Conservation (phyloP, 1,140 invertebrate species). For the Drosophila kepulauana region DNA sequence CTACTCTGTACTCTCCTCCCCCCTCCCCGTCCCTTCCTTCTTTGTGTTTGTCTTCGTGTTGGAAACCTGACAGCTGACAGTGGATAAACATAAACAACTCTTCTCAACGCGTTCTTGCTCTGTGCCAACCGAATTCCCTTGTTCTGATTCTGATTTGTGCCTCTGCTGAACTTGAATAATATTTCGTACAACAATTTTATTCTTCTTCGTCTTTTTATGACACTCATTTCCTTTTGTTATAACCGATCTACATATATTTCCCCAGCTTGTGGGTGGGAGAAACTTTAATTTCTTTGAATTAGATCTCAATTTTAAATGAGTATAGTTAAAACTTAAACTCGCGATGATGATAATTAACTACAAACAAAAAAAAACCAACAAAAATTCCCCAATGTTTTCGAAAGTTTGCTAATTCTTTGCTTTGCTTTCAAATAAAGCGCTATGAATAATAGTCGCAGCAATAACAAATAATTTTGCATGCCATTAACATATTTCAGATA, state of each 20-base stretch:
- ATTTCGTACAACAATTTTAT: neutral
- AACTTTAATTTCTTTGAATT: no score
- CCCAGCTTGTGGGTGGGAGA: no score
- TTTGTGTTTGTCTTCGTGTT: conserved; percentile 44
- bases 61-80: conserved; percentile 48
- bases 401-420: neutral
- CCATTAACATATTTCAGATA: conserved; percentile 1
- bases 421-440: neutral
- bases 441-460: neutral
- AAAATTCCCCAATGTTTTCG: neutral
- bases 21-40: neutral
- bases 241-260: no score
- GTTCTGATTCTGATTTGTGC: neutral
- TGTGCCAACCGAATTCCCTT: conserved; percentile 7
- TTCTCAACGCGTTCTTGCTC: neutral
- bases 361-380: neutral
- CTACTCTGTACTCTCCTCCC: no score
- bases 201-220: no score
- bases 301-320: no score
- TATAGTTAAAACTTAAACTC: no score
- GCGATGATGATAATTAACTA: no score
- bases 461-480: neutral
- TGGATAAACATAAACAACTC: conserved; percentile 60
- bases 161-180: conserved; percentile 1
- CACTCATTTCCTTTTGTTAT: no score